Conservation (phyloP, 2,888 invertebrate genomes). For the Aleiodes testaceus region DNA sequence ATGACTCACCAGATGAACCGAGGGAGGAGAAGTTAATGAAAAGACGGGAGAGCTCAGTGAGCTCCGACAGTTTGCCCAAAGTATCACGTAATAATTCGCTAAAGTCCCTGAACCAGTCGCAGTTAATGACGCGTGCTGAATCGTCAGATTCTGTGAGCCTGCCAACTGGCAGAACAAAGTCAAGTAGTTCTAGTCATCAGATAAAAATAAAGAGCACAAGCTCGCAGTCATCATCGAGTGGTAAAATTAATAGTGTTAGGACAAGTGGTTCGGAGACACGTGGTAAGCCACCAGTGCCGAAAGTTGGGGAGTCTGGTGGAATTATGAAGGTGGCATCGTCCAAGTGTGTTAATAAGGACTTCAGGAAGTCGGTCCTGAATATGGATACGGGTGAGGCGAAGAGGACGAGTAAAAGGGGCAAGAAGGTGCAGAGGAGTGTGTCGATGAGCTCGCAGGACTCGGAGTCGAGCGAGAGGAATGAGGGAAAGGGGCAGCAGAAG, state of each 20-base stretch:
- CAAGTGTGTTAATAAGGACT: conserved; percentile 80
- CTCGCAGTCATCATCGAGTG: conserved; percentile 31
- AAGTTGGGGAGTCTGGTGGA: conserved; percentile 65
- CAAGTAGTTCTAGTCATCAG: conserved; percentile 50
- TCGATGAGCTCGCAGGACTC: conserved; percentile 73
- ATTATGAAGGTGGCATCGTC: conserved; percentile 60
- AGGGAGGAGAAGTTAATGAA: conserved; percentile 42
- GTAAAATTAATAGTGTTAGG: conserved; percentile 58
- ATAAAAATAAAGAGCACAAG: conserved; percentile 35
- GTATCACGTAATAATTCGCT: conserved; percentile 57
- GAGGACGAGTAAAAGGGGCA: conserved; percentile 58
- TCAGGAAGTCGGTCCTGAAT: conserved; percentile 83
- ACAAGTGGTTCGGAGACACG: conserved; percentile 64
- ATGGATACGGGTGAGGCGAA: conserved; percentile 73
- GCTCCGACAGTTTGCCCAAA: conserved; percentile 50
- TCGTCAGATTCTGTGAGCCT: conserved; percentile 64
- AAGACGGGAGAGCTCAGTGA: conserved; percentile 52
- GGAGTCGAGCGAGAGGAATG: conserved; percentile 52
- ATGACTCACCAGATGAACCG: background rate
- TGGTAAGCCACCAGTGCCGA: conserved; percentile 74
- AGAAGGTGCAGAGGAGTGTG: conserved; percentile 68
- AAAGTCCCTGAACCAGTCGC: conserved; percentile 56
- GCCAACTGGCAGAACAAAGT: conserved; percentile 69
- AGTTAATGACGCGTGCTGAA: conserved; percentile 65
- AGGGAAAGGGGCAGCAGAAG: conserved; percentile 39